Evolutionary conservation across 1,140 invertebrate genomes (phyloP).

Genomic region (Vanessa tameamea): DNA sequence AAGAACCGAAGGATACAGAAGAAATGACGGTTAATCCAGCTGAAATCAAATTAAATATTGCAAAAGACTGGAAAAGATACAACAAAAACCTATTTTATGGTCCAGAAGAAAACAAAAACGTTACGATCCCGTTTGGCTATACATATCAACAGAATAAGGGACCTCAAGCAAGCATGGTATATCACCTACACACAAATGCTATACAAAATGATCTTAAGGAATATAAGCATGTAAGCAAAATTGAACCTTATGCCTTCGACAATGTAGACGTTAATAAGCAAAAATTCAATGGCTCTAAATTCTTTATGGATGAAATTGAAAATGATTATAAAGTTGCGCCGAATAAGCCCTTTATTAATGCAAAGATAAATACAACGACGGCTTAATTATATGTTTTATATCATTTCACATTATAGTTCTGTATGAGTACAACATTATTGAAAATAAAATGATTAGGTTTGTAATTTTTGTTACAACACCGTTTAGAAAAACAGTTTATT

Average conservation of each 20-base stretch:
- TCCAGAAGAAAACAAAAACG: slow-evolving; percentile 14
- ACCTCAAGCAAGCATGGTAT: slow-evolving; percentile 8
- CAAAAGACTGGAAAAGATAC: slow-evolving; percentile 18
- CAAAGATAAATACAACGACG: neutral
- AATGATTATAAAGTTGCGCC: slow-evolving; percentile 11
- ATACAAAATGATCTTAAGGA: slow-evolving; percentile 10
- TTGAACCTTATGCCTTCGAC: neutral
- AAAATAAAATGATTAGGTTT: no score
- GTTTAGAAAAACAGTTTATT: no score
- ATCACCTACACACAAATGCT: slow-evolving; percentile 24
- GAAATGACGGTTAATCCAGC: neutral
- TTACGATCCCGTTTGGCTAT: slow-evolving; percentile 19
- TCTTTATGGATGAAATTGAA: slow-evolving; percentile 23
- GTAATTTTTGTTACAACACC: no score
- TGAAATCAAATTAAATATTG: slow-evolving; percentile 9
- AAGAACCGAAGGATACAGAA: neutral
- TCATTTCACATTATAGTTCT: neutral
- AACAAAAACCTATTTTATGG: slow-evolving; percentile 5
- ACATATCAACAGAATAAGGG: slow-evolving; percentile 22
- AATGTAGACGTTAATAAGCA: neutral
- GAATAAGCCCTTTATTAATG: neutral
- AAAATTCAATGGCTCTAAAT: slow-evolving; percentile 25
- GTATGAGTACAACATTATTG: no score
- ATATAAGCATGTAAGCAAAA: slow-evolving; percentile 17
- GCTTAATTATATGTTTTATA: neutral